Evolutionary conservation across 2,888 invertebrate species (phyloP).

Genomic region (Ornithoptera priamus): DNA sequence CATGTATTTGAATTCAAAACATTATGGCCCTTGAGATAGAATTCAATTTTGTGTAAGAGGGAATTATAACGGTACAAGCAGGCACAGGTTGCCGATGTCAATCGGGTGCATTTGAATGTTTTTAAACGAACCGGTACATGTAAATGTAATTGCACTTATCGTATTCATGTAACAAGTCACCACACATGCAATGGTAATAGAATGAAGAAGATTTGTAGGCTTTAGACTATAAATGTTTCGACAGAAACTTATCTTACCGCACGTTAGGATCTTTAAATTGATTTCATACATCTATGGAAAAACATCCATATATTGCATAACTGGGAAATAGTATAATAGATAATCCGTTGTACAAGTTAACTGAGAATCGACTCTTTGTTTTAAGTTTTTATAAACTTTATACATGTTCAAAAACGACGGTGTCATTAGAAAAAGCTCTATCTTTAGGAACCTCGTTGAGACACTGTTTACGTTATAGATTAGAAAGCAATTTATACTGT

Average conservation of each 20-base stretch:
- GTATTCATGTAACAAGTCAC: not conserved
- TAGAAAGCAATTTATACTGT: not conserved
- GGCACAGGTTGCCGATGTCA: slow-evolving; percentile 32
- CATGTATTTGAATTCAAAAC: slow-evolving; percentile 4
- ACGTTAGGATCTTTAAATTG: not conserved
- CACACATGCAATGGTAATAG: too few species aligned
- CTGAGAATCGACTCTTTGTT: not conserved
- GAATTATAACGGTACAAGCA: slow-evolving; percentile 30
- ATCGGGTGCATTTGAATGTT: slow-evolving; percentile 29
- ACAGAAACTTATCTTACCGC: not conserved
- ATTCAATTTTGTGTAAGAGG: slow-evolving; percentile 6
- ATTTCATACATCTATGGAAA: not conserved
- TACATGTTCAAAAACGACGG: not conserved
- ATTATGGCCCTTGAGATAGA: not conserved
- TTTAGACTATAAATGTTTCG: not conserved
- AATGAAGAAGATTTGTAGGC: too few species aligned
- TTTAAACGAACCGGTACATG: slow-evolving; percentile 33
- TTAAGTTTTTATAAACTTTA: not conserved
- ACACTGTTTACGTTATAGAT: not conserved
- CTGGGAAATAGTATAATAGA: not conserved
- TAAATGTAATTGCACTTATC: slow-evolving; percentile 8
- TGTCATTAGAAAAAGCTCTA: not conserved
- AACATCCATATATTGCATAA: not conserved
- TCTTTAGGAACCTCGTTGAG: not conserved
- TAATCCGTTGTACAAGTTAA: not conserved